Base-by-base conservation (phyloP, 2,113 vertebrate genomes). In the Aleadryas rufinucha region DNA sequence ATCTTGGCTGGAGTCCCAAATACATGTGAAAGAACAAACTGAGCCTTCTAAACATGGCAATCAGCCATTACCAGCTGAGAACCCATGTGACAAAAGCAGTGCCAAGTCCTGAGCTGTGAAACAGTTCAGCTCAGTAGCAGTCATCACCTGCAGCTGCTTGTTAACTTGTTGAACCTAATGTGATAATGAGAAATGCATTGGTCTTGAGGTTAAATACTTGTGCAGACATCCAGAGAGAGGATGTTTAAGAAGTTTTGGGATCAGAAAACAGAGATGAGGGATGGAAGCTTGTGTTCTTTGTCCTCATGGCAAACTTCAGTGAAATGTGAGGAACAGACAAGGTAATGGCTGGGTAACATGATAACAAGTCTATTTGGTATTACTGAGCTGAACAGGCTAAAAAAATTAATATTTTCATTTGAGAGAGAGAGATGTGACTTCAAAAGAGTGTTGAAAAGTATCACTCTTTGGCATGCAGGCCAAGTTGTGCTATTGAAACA, bases 121-220 rank as follows among this genome's bases (percentile, higher is more conserved):
- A 59, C 54, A 23, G 63, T 81, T 95, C 91, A 84, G 56, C 53
- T 85, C 92, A 26, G 56, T 21, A 86, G 90, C 79, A 93, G 72
- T 90, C 79, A 44, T 88, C 88, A 92, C 92, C 76, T 92, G 71
- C 95, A 93, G 90, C 86, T 88, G 66, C 71, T 84, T 84, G 75
- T 88, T 95, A 81, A 47, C 87, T 93, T 81, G 83, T 70, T 80
- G 88, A 61, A 84, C 83, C 75, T 80, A 70, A 83, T 26, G 70
- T 74, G 94, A 74, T 90, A 89, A 93, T 74, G 66, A 87, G 84
- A 94, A 82, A 47, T 83, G 37, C 47, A 61, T 61, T 70, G 52
- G 30, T 68, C 75, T 70, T 79, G 89, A 82, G 47, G 42, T 44
- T 59, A 72, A 94, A 81, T 71, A n/a, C 20, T 64, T 74, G 59